Evolutionary conservation across 2,113 vertebrate genomes (phyloP).

Genomic region (Leptosomus discolor): DNA sequence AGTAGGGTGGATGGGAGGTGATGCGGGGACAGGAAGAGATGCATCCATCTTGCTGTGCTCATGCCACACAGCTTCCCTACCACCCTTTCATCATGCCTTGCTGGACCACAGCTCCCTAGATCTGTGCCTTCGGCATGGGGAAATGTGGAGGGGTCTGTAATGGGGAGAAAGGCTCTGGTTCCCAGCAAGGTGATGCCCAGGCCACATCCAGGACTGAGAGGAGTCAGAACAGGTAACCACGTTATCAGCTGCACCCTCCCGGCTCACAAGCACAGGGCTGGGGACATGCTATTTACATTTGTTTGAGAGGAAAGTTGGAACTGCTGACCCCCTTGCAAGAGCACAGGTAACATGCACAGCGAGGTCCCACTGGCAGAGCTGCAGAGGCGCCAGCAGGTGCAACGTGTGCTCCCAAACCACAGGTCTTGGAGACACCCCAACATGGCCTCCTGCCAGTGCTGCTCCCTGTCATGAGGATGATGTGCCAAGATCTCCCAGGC

Average conservation of each 20-base stretch:
- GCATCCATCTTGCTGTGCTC: background rate
- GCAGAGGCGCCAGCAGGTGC: background rate
- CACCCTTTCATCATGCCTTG: background rate
- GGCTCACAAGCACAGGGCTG: background rate
- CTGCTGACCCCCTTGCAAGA: background rate
- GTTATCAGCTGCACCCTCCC: background rate
- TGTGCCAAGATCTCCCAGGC: background rate
- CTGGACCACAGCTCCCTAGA: background rate
- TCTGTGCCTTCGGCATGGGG: background rate
- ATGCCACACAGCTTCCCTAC: background rate
- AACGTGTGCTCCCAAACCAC: background rate
- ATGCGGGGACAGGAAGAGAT: background rate
- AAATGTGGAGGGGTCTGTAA: background rate
- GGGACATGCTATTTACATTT: accelerated
- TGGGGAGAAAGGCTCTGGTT: background rate
- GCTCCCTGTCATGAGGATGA: background rate
- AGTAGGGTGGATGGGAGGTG: background rate
- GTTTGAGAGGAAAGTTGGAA: background rate
- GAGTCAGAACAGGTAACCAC: background rate
- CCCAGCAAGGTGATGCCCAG: background rate
- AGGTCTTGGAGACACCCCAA: background rate
- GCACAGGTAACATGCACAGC: background rate
- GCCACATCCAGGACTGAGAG: background rate
- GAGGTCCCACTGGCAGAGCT: background rate
- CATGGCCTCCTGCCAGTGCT: accelerated